Conservation (phyloP, 2,113 vertebrate species). For the Struthio camelus region DNA sequence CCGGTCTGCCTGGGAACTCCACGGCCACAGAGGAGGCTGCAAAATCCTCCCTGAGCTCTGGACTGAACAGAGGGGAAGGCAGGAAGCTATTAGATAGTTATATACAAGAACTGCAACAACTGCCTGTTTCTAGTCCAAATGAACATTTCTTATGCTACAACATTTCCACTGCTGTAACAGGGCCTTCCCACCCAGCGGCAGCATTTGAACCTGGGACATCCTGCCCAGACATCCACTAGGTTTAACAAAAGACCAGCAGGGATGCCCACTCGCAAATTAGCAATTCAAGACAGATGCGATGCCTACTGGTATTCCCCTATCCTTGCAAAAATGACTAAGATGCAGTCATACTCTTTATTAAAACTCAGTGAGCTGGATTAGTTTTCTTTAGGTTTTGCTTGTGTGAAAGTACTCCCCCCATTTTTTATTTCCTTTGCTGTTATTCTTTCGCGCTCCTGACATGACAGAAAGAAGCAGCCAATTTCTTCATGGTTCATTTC, state of each 20-base stretch:
- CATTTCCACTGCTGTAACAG: rapidly evolving
- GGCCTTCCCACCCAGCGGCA: background rate
- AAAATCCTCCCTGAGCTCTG: background rate
- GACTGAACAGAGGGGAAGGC: background rate
- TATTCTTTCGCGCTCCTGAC: background rate
- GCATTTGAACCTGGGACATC: background rate
- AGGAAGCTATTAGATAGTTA: background rate
- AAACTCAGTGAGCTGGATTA: background rate
- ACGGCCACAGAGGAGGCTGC: background rate
- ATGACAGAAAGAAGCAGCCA: background rate
- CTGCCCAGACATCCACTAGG: background rate
- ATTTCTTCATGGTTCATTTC: conserved; percentile 32
- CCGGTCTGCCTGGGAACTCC: background rate
- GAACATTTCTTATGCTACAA: rapidly evolving
- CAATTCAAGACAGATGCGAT: background rate
- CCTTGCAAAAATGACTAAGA: background rate
- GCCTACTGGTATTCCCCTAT: background rate
- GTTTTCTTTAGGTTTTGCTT: background rate
- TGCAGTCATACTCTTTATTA: background rate
- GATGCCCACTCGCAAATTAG: background rate
- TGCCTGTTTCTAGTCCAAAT: background rate
- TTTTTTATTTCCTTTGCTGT: background rate
- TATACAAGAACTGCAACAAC: background rate
- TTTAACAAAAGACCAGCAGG: background rate
- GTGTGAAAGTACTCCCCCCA: background rate